Evolutionary conservation across 2,113 vertebrate genomes (phyloP), one percentile per base, ranked within the genome.

Genomic region (Melanerpes aurifrons): DNA sequence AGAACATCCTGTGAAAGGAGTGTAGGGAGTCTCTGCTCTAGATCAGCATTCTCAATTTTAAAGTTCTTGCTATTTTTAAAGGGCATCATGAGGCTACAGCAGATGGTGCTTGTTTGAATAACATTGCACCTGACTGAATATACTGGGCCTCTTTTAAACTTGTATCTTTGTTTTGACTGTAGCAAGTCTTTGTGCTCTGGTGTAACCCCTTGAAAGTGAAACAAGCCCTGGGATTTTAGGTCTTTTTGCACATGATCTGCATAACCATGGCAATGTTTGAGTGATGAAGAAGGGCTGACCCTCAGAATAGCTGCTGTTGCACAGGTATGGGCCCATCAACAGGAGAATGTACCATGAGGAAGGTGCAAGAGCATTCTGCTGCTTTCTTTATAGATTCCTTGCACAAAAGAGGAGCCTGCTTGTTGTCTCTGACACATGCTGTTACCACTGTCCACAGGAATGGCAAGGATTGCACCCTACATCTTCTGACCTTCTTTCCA

Each of bases 41-140:
- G 50, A 70, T 89, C 71, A 67, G 47, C 37, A 35, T 54, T 80
- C 57, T 82, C 45, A 57, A 57, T 94, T 82, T 57, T 43, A 61
- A 86, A 59, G 57, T 77, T 70, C 53, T 72, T 89, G 61, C 48
- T 89, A 6, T 84, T 82, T 95, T 89, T 93, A 59, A 93, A 82
- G 68, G 57, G 43, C 53, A 53, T 61, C 24, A 15, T 66, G n/a
- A 87, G 57, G 59, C 32, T 73, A 31, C 43, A 82, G 78, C 81
- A 80, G 76, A 80, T 85, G 86, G 75, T 82, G 28, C 79, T 82
- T 74, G 10, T 89, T 87, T 85, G 78, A 87, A 43, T 67, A 84
- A 43, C 54, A 5, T 53, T 70, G 68, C 47, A 79, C 64, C 68
- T 67, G 47, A 53, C 57, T 91, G 81, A 73, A 37, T 43, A 29